These are phyloP conservation scores for Apotomis betuletana DNA, from an alignment of 2,888 invertebrate species.

Conservation along the genomic window DNA sequence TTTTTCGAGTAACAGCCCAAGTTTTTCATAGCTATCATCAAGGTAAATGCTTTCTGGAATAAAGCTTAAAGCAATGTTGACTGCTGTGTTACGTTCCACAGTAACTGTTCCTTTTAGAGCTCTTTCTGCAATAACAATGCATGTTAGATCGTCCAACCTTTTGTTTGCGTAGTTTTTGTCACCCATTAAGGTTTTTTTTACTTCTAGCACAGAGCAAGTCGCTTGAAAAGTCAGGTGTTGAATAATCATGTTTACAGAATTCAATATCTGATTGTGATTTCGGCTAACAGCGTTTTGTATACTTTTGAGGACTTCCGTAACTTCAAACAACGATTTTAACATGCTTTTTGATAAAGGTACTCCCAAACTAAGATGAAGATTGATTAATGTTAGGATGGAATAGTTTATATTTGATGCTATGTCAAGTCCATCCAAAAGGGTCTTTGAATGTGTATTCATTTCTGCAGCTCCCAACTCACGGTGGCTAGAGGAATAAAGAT, in stretches of 20 bases:
- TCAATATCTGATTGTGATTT: constrained; percentile 87
- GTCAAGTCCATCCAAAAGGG: constrained; percentile 84
- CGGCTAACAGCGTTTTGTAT: constrained; percentile 88
- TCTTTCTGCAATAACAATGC: constrained; percentile 88
- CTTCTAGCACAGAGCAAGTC: constrained; percentile 85
- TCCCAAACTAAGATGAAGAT: constrained; percentile 87
- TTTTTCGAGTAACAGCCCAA: constrained; percentile 85
- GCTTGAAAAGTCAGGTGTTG: constrained; percentile 92
- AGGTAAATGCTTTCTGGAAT: constrained; percentile 84
- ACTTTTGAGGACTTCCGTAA: constrained; percentile 91
- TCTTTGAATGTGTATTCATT: constrained; percentile 74
- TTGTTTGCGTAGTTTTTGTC: constrained; percentile 86
- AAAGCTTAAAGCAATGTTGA: constrained; percentile 87
- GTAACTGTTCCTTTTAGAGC: constrained; percentile 86
- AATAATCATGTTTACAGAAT: constrained; percentile 88
- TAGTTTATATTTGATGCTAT: constrained; percentile 86
- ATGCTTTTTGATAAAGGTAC: constrained; percentile 91
- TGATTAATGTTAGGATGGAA: constrained; percentile 81
- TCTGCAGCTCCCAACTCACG: constrained; percentile 73
- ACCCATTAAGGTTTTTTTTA: constrained; percentile 86
- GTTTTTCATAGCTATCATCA: constrained; percentile 85
- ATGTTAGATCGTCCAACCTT: constrained; percentile 88
- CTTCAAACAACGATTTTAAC: constrained; percentile 89
- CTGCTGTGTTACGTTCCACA: constrained; percentile 85
- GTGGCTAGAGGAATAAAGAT: constrained; percentile 65